Evolutionary conservation across 2,888 invertebrate species (phyloP).

Genomic region (Ormyrus nitidulus): DNA sequence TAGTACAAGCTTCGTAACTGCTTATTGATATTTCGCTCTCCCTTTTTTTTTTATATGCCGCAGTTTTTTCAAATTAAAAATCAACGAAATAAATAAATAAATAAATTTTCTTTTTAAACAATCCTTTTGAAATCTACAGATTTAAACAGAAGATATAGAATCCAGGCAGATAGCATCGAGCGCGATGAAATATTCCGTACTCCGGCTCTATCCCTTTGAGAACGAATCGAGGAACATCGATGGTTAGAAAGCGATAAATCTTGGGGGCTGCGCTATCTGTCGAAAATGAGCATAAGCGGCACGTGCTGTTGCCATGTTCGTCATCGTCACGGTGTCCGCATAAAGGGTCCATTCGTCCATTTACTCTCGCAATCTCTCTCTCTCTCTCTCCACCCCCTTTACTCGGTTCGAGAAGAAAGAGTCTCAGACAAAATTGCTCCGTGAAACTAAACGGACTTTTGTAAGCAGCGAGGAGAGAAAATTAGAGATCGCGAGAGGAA

Average conservation of each 20-base stretch:
- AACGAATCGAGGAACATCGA: constrained; percentile 43
- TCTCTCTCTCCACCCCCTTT: neutral
- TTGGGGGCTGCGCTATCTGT: constrained; percentile 67
- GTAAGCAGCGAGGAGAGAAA: constrained; percentile 30
- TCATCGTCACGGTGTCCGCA: constrained; percentile 33
- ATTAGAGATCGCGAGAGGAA: constrained; percentile 44
- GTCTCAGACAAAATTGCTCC: constrained; percentile 6
- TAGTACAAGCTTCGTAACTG: no score
- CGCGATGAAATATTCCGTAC: neutral
- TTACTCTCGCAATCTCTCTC: constrained; percentile 11
- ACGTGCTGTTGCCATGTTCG: constrained; percentile 67
- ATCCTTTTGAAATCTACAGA: no score
- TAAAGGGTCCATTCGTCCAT: constrained; percentile 52
- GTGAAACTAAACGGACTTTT: constrained; percentile 30
- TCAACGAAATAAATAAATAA: no score
- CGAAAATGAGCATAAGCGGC: constrained; percentile 71
- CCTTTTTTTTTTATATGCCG: no score
- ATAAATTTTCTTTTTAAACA: no score
- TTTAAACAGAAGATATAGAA: neutral
- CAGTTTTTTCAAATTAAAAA: no score
- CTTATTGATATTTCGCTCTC: no score
- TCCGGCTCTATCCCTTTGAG: neutral
- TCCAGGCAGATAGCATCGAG: constrained; percentile 20
- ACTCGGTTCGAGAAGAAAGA: neutral
- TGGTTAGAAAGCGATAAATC: constrained; percentile 67